phyloP scores from a whole-genome alignment of 2,888 invertebrate genomes.

The Phania funesta region DNA sequence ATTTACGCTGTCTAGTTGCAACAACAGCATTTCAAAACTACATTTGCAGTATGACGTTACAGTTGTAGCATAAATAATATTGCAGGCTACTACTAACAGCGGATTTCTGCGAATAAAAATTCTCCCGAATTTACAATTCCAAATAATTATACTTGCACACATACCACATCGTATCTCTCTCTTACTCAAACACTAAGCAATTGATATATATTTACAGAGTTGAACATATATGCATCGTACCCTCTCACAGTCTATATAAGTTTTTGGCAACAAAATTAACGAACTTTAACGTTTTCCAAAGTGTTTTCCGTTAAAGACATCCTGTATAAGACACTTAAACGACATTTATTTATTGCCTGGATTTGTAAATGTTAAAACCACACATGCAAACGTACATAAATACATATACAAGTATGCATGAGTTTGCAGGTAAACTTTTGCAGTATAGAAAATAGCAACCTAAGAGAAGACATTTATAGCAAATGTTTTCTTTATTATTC shows the following conservation, averaged over 20 bases:
- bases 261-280: conserved; percentile 71
- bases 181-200: not conserved
- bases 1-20: conserved; percentile 57
- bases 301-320: conserved; percentile 61
- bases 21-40: conserved; percentile 32
- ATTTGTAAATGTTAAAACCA: conserved; percentile 63
- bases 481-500: conserved; percentile 34
- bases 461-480: conserved; percentile 42
- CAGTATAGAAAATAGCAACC: conserved; percentile 32
- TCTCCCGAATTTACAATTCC: too few species aligned
- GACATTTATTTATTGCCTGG: conserved; percentile 70
- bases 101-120: not conserved
- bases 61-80: conserved; percentile 40
- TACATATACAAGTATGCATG: too few species aligned
- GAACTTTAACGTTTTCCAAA: conserved; percentile 65
- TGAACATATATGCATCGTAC: not conserved
- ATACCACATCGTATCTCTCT: too few species aligned
- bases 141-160: too few species aligned
- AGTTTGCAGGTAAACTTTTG: not conserved
- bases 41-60: conserved; percentile 27
- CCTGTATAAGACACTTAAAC: conserved; percentile 62
- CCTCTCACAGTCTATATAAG: conserved; percentile 5
- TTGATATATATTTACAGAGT: not conserved
- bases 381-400: not conserved
- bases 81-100: not conserved